Percentiles rank a stretch among this genome's conserved stretches.
Evolutionary conservation across 2,113 vertebrate genomes (phyloP).

Genomic region (Microcebus griseorufus): DNA sequence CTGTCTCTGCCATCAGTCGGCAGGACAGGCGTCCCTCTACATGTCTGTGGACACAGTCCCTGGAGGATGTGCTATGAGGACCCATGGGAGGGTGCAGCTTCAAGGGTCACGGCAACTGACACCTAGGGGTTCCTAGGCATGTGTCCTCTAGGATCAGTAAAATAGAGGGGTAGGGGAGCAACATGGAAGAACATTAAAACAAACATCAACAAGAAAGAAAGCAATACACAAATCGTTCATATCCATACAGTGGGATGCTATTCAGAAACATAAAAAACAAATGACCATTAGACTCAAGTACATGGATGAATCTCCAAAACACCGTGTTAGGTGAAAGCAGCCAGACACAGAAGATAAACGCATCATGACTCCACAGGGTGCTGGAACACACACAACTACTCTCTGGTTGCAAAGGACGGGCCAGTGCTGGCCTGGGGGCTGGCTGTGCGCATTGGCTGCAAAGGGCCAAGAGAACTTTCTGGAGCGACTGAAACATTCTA

Average conservation of each 20-base stretch:
- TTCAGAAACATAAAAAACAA: neutral
- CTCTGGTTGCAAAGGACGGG: neutral
- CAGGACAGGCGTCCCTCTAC: fast-evolving
- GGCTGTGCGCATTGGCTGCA: fast-evolving
- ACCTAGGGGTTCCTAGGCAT: neutral
- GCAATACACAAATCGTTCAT: neutral
- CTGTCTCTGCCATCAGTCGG: neutral
- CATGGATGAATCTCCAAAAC: neutral
- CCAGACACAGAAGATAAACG: neutral
- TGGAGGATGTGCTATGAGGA: neutral
- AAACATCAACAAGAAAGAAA: neutral
- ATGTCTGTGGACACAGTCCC: neutral
- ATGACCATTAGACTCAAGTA: neutral
- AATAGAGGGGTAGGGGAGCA: neutral
- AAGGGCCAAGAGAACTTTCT: neutral
- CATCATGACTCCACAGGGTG: fast-evolving
- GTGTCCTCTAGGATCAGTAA: neutral
- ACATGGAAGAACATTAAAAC: neutral
- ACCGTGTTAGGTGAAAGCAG: neutral
- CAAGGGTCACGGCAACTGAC: neutral
- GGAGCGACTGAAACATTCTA: neutral
- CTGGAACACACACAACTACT: neutral
- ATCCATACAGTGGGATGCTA: neutral
- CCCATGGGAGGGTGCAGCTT: neutral
- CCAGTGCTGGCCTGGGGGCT: neutral